phyloP scores from a whole-genome alignment of 2,888 invertebrate species.

The Cataglyphis albicans region DNA sequence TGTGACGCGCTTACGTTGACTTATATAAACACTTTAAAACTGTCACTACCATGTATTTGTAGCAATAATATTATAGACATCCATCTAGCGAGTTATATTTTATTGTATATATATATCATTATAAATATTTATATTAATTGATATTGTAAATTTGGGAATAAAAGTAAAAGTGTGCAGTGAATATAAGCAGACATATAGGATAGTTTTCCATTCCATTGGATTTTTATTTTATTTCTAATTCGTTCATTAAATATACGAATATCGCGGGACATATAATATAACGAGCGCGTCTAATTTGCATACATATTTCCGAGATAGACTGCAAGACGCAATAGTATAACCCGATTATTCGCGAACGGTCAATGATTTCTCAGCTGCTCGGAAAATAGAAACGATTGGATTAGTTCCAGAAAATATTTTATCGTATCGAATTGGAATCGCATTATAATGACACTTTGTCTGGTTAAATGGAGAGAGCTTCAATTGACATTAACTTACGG shows the following conservation, averaged over 20 bases:
- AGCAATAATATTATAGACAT: neutral
- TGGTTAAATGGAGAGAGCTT: slow-evolving; percentile 59
- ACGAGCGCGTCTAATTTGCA: slow-evolving; percentile 32
- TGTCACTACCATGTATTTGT: neutral
- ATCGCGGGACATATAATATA: slow-evolving; percentile 6
- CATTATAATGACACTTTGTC: slow-evolving; percentile 64
- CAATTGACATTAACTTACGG: slow-evolving; percentile 56
- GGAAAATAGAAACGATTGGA: slow-evolving; percentile 59
- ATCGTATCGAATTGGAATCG: slow-evolving; percentile 49
- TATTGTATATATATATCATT: neutral
- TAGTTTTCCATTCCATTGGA: neutral
- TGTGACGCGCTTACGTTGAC: neutral
- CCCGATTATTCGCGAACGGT: slow-evolving; percentile 23
- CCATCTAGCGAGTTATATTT: neutral
- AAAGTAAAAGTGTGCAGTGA: neutral
- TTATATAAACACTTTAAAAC: neutral
- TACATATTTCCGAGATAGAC: slow-evolving; percentile 40
- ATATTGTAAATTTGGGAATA: neutral
- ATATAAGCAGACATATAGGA: neutral
- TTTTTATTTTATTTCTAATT: slow-evolving; percentile 16
- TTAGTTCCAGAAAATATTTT: slow-evolving; percentile 63
- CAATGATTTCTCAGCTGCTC: slow-evolving; percentile 40
- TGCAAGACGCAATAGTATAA: slow-evolving; percentile 37
- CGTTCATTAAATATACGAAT: slow-evolving; percentile 11
- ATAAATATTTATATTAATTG: neutral